Evolutionary conservation across 2,888 invertebrate genomes (phyloP).

Genomic region (Bembecia ichneumoniformis): DNA sequence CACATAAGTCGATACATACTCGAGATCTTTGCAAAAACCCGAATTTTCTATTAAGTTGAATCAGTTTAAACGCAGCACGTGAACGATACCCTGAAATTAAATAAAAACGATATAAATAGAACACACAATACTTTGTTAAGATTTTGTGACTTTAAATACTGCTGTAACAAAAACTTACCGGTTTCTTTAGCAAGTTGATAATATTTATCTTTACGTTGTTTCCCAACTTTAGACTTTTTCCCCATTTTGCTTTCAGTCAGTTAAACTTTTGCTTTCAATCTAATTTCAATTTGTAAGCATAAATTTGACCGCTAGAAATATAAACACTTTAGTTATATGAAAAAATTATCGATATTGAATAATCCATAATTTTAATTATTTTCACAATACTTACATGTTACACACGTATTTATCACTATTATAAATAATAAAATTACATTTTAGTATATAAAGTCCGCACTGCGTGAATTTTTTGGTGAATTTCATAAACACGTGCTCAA

Average conservation of each 20-base stretch:
- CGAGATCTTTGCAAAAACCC: conserved; percentile 95
- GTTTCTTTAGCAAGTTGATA: conserved; percentile 99
- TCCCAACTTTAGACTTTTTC: conserved; percentile 96
- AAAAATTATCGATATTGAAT: no score
- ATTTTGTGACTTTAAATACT: background rate
- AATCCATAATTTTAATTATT: no score
- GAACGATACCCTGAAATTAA: conserved; percentile 87
- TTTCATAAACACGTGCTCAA: no score
- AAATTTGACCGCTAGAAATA: no score
- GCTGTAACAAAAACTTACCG: conserved; percentile 70
- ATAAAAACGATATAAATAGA: background rate
- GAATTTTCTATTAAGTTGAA: conserved; percentile 97
- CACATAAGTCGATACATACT: conserved; percentile 98
- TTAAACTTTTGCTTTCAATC: background rate
- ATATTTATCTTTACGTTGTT: conserved; percentile 98
- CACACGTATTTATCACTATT: no score
- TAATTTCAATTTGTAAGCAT: no score
- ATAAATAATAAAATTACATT: no score
- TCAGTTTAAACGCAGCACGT: conserved; percentile 98
- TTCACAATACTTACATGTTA: no score
- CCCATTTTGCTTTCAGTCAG: conserved; percentile 80
- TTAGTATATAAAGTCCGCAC: no score
- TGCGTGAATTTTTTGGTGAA: no score
- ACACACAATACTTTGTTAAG: background rate
- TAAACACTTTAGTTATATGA: no score